Evolutionary conservation across 1,140 invertebrate genomes (phyloP).

Genomic region (Paraescarpia echinospica): DNA sequence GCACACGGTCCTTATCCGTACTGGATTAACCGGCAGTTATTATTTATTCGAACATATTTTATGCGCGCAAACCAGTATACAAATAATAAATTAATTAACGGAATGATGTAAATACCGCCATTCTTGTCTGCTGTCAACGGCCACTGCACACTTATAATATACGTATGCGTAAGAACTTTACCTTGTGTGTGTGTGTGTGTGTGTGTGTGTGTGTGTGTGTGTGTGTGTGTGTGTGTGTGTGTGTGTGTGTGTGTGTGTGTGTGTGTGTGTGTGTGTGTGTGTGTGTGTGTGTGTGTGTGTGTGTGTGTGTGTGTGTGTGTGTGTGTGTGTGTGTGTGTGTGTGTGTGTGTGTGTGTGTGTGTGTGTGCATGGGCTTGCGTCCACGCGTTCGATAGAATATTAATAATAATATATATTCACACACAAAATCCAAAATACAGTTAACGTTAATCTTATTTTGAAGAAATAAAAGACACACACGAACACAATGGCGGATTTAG

Average conservation of each 20-base stretch:
- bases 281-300: background rate
- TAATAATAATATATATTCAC: background rate
- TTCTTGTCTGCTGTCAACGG: too few relatives aligned
- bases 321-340: background rate
- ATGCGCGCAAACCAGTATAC: too few relatives aligned
- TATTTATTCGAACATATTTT: background rate
- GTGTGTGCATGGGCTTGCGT: background rate
- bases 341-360: background rate
- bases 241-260: background rate
- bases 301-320: background rate
- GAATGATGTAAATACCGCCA: too few relatives aligned
- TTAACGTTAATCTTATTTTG: background rate
- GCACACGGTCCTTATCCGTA: too few relatives aligned
- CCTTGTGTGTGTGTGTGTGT: background rate
- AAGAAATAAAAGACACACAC: background rate
- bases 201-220: background rate
- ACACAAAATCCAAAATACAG: too few relatives aligned
- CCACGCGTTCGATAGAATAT: background rate
- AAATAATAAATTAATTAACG: too few relatives aligned
- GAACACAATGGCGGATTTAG: too few relatives aligned
- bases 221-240: background rate
- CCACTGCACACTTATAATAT: too few relatives aligned
- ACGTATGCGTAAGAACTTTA: too few relatives aligned
- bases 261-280: conserved; percentile 1
- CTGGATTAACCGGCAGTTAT: too few relatives aligned